Percentiles rank a stretch among this genome's conserved stretches.
Evolutionary conservation across 2,113 vertebrate species (phyloP).

Genomic region (Epinephelus cyanopodus): DNA sequence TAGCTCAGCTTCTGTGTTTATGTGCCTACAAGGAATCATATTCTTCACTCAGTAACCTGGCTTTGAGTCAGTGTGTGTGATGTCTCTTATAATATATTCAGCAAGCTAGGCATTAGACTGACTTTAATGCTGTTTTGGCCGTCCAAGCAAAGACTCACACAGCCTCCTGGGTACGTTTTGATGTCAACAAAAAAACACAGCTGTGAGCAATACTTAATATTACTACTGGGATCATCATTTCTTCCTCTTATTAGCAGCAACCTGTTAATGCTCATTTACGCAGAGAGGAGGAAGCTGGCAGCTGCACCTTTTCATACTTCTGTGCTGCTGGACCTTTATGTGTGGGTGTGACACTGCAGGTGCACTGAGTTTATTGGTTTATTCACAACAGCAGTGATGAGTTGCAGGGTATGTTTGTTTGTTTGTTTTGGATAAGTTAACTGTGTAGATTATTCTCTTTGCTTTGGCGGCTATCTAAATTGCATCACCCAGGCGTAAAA

Average conservation of each 20-base stretch:
- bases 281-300: neutral
- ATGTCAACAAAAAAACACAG: constrained; percentile 25
- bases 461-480: constrained; percentile 35
- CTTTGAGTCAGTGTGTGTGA: constrained; percentile 6
- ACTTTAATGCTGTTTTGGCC: constrained; percentile 33
- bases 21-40: neutral
- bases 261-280: constrained; percentile 12
- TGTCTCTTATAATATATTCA: constrained; percentile 13
- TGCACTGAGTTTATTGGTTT: constrained; percentile 19
- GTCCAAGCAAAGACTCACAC: constrained; percentile 21
- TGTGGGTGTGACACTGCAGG: constrained; percentile 30
- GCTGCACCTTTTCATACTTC: constrained; percentile 24
- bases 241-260: constrained; percentile 16
- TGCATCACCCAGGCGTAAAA: constrained; percentile 19
- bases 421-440: constrained; percentile 13
- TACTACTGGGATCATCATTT: constrained; percentile 37
- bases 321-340: constrained; percentile 6
- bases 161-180: constrained; percentile 20
- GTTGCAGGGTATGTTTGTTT: constrained; percentile 10
- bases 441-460: constrained; percentile 39
- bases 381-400: constrained; percentile 24
- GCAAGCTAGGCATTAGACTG: neutral
- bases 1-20: constrained; percentile 2
- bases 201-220: constrained; percentile 18
- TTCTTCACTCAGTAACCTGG: constrained; percentile 5